Evolutionary conservation across 1,140 invertebrate species (phyloP), one percentile per base, ranked within the genome.

Genomic region (Radopholus similis): DNA sequence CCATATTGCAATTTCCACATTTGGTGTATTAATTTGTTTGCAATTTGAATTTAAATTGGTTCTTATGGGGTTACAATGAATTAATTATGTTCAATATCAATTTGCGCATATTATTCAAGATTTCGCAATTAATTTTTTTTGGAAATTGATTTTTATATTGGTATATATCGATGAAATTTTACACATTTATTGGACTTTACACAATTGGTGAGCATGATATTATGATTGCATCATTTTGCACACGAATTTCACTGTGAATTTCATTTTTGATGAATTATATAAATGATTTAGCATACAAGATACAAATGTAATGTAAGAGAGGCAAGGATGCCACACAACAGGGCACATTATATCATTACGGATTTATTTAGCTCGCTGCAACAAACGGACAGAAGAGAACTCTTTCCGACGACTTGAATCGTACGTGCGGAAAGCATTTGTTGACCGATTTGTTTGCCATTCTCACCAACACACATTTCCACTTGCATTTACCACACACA

Each of bases 291-390:
- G 40, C 59, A 62, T 35, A 40, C 59, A 40, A 62, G 59, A 28
- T 49, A n/a, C n/a, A n/a, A n/a, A n/a, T n/a, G n/a, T n/a, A n/a
- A n/a, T n/a, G n/a, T n/a, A n/a, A n/a, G n/a, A n/a, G n/a, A n/a
- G n/a, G n/a, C n/a, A n/a, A n/a, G n/a, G n/a, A 18, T 62, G 59
- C 59, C 38, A 42, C 40, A 40, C 47, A n/a, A n/a, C n/a, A 42
- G 59, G 23, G 37, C 38, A 35, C 59, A 42, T 47, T 62, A 40
- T 60, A 40, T 44, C 30, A 47, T 62, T 49, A 60, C 30, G 49
- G 37, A 62, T 62, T 42, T 68, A 44, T 77, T 76, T 77, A 80
- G 77, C 70, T 77, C 40, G 72, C 77, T 70, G 68, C 75, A 56
- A 30, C 66, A 28, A 42, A 68, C 40, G 53, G 64, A 73, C 75